phyloP scores from a whole-genome alignment of 2,888 invertebrate genomes.

The Amphipyra berbera region DNA sequence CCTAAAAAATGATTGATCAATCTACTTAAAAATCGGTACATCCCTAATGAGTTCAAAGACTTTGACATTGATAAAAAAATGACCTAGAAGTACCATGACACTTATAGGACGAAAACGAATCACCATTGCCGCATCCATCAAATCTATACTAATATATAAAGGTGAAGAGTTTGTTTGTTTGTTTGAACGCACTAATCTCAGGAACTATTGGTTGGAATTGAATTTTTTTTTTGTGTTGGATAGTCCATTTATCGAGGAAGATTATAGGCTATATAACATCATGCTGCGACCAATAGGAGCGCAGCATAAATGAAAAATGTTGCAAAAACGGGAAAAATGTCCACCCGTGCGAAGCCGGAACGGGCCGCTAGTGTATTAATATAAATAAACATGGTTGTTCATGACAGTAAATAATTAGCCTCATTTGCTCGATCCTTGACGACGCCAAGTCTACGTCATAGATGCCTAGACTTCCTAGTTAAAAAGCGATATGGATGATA shows the following conservation, averaged over 20 bases:
- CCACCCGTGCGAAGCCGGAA: too few species aligned
- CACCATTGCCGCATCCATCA: constrained; percentile 40
- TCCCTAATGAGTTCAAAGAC: constrained; percentile 47
- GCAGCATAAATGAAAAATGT: too few species aligned
- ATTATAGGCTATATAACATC: too few species aligned
- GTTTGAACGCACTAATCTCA: too few species aligned
- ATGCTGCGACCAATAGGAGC: too few species aligned
- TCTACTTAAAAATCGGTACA: constrained; percentile 17
- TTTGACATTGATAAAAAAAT: constrained; percentile 32
- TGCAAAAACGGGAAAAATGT: too few species aligned
- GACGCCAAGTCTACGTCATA: constrained; percentile 23
- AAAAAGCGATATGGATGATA: constrained; percentile 4
- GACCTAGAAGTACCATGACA: constrained; percentile 43
- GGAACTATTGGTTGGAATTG: too few species aligned
- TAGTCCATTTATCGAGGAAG: too few species aligned
- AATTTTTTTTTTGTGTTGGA: too few species aligned
- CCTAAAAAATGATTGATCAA: constrained; percentile 14
- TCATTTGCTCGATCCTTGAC: constrained; percentile 30
- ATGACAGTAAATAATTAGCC: constrained; percentile 45
- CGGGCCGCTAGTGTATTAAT: too few species aligned
- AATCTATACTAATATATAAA: constrained; percentile 11
- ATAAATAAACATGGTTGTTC: constrained; percentile 22
- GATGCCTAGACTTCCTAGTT: constrained; percentile 38
- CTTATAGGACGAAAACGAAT: constrained; percentile 36
- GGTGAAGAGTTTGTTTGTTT: too few species aligned